Conservation (phyloP, 1,140 invertebrate species). For the Zaprionus inermis region DNA sequence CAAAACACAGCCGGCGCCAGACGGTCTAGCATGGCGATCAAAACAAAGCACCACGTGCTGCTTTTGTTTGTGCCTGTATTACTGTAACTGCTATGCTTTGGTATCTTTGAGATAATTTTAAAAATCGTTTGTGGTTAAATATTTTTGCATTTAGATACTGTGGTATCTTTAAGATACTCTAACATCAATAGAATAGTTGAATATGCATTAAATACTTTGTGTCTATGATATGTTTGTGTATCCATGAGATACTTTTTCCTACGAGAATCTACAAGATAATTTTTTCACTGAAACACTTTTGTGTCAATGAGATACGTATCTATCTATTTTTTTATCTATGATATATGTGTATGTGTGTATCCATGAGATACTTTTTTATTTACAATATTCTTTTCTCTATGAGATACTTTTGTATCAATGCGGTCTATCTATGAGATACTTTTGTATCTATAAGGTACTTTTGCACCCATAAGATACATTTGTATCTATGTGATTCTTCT, state of each 20-base stretch:
- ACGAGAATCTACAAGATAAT: too few relatives aligned
- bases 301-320: too few relatives aligned
- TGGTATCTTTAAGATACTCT: background rate
- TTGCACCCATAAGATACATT: too few relatives aligned
- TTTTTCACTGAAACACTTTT: background rate
- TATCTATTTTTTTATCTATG: too few relatives aligned
- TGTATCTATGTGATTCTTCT: too few relatives aligned
- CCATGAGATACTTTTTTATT: background rate
- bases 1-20: background rate
- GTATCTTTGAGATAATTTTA: background rate
- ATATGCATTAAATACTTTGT: accelerated
- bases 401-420: too few relatives aligned
- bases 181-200: background rate
- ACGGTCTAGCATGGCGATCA: background rate
- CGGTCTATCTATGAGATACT: too few relatives aligned
- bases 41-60: background rate
- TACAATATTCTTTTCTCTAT: background rate
- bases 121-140: background rate
- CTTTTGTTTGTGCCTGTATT: background rate
- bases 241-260: too few relatives aligned
- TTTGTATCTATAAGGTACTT: too few relatives aligned
- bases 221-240: too few relatives aligned
- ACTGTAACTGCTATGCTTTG: background rate
- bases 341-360: too few relatives aligned
- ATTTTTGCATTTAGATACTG: background rate